Base-by-base conservation (phyloP, 2,113 vertebrate species). In the Chloebia gouldiae region DNA sequence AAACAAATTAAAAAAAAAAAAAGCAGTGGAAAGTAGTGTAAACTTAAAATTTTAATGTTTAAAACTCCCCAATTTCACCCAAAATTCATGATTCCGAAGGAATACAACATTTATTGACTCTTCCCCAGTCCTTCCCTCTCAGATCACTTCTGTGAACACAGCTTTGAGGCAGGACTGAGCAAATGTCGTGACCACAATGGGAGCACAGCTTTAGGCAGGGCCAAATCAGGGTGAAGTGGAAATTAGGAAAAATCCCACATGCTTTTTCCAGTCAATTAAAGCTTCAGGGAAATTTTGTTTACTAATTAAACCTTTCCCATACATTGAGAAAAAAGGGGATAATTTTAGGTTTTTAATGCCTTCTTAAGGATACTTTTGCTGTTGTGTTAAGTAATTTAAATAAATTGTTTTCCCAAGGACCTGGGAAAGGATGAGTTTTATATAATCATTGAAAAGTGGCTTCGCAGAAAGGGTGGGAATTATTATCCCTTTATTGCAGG, bases 231-330 rank as follows among this genome's bases (percentile, higher is more conserved):
- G 20, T 49, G 65, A 79, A 93, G 83, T 51, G 72, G 72, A 92
- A 95, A 97, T 86, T 33, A 15, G 53, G 44, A 39, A 70, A 75
- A 79, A 35, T 51, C n/a, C 50, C 82, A 84, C 60, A 31, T 4
- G 15, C 21, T 94, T 92, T 37, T 20, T 90, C 75, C 69, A 91
- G 69, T 28, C 86, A 94, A 81, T 83, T 86, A 78, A 78, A 81
- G 30, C 64, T 71, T 15, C 49, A 75, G 77, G 69, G 51, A 81
- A 94, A 92, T 47, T 83, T 73, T 77, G 42, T 80, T 93, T 77
- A 49, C 35, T 51, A 65, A 70, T 79, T 45, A 54, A 66, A 93
- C 7, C 33, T 88, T 92, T 91, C 65, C 33, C 69, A 86, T 64
- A 24, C 22, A 6, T 7, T 54, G 19, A 42, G 42, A 45, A 85